These are phyloP conservation scores for Caenorhabditis macrosperma DNA, from an alignment of 2,888 invertebrate genomes.

Conservation along the genomic window DNA sequence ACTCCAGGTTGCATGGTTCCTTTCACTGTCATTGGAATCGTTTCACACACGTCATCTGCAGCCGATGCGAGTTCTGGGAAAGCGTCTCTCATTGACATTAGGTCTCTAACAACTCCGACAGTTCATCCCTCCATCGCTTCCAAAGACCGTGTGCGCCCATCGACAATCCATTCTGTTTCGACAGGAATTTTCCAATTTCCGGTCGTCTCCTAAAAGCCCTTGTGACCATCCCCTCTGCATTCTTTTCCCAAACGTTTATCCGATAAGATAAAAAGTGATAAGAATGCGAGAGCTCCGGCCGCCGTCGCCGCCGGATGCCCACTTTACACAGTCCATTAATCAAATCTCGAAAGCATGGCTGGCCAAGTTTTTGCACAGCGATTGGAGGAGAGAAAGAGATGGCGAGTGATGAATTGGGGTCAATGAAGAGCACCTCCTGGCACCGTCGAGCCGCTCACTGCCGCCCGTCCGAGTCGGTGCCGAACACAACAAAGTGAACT, in stretches of 20 bases:
- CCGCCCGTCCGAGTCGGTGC: slow-evolving; percentile 24
- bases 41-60: no score
- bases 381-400: slow-evolving; percentile 2
- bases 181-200: not conserved
- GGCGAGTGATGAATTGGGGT: slow-evolving; percentile 31
- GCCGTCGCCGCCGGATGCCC: not conserved
- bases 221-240: not conserved
- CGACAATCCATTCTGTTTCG: not conserved
- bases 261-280: not conserved
- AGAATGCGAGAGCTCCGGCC: not conserved
- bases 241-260: not conserved
- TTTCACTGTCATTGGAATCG: no score
- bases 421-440: slow-evolving; percentile 23
- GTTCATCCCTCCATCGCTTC: no score
- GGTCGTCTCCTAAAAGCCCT: not conserved
- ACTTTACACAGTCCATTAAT: slow-evolving; percentile 17
- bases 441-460: slow-evolving; percentile 15
- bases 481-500: slow-evolving; percentile 58
- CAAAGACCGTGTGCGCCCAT: no score
- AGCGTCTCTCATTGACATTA: no score
- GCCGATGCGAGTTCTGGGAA: no score
- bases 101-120: no score
- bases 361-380: slow-evolving; percentile 9
- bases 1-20: no score
- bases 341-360: slow-evolving; percentile 1